Conservation (phyloP, 2,888 invertebrate species). For the Arrhopalites spinosus region DNA sequence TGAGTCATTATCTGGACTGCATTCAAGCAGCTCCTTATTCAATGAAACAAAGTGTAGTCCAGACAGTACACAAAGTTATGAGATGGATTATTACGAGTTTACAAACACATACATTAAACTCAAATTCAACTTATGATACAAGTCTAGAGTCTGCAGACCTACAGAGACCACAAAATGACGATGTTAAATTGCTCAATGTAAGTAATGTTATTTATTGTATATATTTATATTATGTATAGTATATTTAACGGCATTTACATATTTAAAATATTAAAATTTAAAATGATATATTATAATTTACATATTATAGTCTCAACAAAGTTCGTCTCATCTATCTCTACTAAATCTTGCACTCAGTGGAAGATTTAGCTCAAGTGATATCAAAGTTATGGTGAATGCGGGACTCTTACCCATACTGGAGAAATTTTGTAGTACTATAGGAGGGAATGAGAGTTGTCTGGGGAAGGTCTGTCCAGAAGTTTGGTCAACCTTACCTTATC, state of each 20-base stretch:
- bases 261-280: too few relatives aligned
- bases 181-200: conserved; percentile 57
- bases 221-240: too few relatives aligned
- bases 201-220: too few relatives aligned
- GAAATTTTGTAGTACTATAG: conserved; percentile 58
- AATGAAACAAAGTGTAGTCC: conserved; percentile 64
- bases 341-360: conserved; percentile 67
- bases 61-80: conserved; percentile 61
- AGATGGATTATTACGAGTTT: conserved; percentile 51
- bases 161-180: conserved; percentile 42
- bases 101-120: conserved; percentile 37
- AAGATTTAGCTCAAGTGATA: conserved; percentile 64
- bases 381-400: conserved; percentile 65
- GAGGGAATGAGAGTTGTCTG: not conserved
- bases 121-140: conserved; percentile 3
- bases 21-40: conserved; percentile 63
- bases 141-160: not conserved
- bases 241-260: too few relatives aligned
- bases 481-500: conserved; percentile 48
- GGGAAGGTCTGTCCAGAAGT: conserved; percentile 43
- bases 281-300: too few relatives aligned
- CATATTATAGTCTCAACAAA: too few relatives aligned
- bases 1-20: conserved; percentile 66
- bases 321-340: too few relatives aligned
- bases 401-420: conserved; percentile 63